Evolutionary conservation across 2,797 vertebrate species (phyloP).

Genomic region (Rhadinocentrus ornatus): DNA sequence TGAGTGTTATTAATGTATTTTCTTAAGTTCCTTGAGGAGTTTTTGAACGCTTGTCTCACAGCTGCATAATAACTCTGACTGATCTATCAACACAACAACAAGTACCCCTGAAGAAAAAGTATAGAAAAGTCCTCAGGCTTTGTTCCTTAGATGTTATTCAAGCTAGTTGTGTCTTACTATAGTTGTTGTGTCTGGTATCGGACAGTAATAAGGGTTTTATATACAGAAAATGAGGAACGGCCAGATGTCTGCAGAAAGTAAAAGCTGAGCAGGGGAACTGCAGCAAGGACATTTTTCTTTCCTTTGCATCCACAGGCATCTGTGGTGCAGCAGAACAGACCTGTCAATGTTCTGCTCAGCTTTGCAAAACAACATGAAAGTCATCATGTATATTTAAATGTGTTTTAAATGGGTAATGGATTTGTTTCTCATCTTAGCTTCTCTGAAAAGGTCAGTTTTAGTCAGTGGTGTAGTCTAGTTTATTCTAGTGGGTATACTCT

Average conservation of each 20-base stretch:
- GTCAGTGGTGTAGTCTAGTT: too few relatives aligned
- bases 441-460: neutral
- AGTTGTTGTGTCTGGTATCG: slow-evolving; percentile 2
- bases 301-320: slow-evolving; percentile 17
- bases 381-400: slow-evolving; percentile 4
- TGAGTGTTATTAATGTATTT: neutral
- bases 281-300: neutral
- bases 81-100: neutral
- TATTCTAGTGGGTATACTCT: too few relatives aligned
- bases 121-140: neutral
- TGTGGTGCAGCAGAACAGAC: slow-evolving; percentile 21
- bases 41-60: slow-evolving; percentile 6
- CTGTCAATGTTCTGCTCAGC: neutral
- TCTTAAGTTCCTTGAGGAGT: neutral
- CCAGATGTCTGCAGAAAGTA: slow-evolving; percentile 29
- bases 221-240: slow-evolving; percentile 7
- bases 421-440: neutral
- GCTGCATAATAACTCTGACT: neutral
- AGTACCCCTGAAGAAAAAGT: neutral
- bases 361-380: neutral
- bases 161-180: slow-evolving; percentile 2
- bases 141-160: slow-evolving; percentile 2
- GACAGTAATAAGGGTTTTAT: slow-evolving; percentile 14
- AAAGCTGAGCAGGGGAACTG: slow-evolving; percentile 7
- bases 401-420: neutral